phyloP scores from a whole-genome alignment of 2,888 invertebrate genomes.

The Yponomeuta cagnagella region DNA sequence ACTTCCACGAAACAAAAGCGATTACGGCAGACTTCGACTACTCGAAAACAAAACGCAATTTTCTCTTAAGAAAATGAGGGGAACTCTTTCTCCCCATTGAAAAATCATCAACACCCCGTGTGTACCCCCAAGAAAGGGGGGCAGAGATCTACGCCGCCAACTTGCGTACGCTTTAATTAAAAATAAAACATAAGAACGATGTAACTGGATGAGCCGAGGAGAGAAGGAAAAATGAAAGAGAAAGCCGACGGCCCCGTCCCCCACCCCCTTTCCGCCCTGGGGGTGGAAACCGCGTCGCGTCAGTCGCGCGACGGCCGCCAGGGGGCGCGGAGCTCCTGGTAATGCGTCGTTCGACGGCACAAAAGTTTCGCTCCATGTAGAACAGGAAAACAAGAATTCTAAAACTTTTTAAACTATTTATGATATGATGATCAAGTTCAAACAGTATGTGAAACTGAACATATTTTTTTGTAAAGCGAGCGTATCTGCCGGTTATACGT shows the following conservation, averaged over 20 bases:
- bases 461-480: too few species aligned
- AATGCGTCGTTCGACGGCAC: background rate
- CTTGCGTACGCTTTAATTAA: conserved; percentile 77
- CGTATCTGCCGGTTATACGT: too few species aligned
- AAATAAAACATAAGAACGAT: conserved; percentile 77
- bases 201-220: conserved; percentile 77
- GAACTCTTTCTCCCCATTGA: conserved; percentile 77
- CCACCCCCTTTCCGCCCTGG: conserved; percentile 38
- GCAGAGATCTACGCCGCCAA: conserved; percentile 71
- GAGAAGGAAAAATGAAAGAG: conserved; percentile 77
- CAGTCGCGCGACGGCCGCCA: conserved; percentile 63
- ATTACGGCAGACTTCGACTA: conserved; percentile 75
- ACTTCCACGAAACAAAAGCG: conserved; percentile 72
- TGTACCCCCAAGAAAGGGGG: conserved; percentile 56
- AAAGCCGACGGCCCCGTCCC: conserved; percentile 61
- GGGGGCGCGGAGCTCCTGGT: conserved; percentile 59
- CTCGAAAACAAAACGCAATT: conserved; percentile 77
- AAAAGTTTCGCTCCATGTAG: background rate
- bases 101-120: conserved; percentile 75
- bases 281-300: conserved; percentile 51
- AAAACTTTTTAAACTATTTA: background rate
- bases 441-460: too few species aligned
- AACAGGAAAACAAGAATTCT: background rate
- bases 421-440: too few species aligned
- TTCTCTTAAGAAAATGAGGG: conserved; percentile 76